Percentiles rank a stretch among this genome's conserved stretches.
phyloP scores from a whole-genome alignment of 2,797 vertebrate species.

The Fringilla coelebs region DNA sequence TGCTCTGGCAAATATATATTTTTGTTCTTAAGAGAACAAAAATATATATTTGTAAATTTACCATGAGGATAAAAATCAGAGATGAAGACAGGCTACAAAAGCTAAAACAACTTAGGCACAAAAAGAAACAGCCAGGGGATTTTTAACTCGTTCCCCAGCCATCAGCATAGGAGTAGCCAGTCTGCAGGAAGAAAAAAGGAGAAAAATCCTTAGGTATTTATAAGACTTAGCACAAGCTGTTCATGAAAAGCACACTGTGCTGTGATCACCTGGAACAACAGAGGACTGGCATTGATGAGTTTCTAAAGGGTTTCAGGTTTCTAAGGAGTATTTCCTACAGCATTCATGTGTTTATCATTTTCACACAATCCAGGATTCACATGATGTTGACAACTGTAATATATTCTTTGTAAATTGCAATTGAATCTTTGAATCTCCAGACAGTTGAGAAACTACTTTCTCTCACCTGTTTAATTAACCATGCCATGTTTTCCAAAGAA shows the following conservation, averaged over 20 bases:
- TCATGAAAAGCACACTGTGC: neutral
- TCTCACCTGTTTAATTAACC: constrained; percentile 62
- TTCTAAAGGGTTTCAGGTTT: constrained; percentile 3
- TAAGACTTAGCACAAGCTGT: neutral
- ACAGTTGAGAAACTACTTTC: constrained; percentile 50
- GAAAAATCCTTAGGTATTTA: neutral
- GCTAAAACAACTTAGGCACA: neutral
- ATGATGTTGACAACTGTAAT: constrained; percentile 38
- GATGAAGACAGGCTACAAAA: neutral
- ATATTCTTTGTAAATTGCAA: constrained; percentile 20
- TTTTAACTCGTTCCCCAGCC: neutral
- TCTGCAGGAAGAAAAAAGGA: neutral
- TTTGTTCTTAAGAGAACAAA: neutral
- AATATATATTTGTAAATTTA: neutral
- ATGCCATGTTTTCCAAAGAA: constrained; percentile 57
- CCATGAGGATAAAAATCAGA: neutral
- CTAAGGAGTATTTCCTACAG: neutral
- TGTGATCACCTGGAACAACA: neutral
- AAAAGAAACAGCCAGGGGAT: neutral
- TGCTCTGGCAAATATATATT: too few relatives aligned
- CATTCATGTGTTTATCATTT: constrained; percentile 16
- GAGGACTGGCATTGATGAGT: neutral
- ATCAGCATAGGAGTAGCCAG: neutral
- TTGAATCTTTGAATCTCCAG: constrained; percentile 26
- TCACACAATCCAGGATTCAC: constrained; percentile 21